Base-by-base conservation (phyloP, 1,140 invertebrate species). In the Drosophila setifemur region DNA sequence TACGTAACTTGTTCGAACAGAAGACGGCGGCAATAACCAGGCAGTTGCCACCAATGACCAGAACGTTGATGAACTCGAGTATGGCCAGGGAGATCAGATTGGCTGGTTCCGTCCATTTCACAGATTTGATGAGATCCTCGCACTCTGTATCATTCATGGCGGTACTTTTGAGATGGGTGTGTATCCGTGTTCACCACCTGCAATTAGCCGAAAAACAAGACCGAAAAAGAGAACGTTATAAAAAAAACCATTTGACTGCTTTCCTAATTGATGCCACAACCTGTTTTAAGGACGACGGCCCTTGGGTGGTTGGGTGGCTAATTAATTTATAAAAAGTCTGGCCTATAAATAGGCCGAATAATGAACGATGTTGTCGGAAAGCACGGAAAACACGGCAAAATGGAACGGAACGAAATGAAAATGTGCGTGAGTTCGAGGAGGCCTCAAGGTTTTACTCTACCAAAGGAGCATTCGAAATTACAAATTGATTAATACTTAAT, bases 1-100 rank as follows among this genome's bases (percentile, higher is more conserved):
- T 97, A 37, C 96, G 93, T 42, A 98, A 92, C 90, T 98, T 98
- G 31, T 95, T 94, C 14, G 94, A 95, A 88, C 96, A 95, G 88
- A 96, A 95, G 25, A 99, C 97, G 45, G 97, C 97, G 44, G 96
- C 93, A 79, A 98, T 97, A 49, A 98, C 97, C 23, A 99, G 92
- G 72, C 95, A 94, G 91, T 99, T 98, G 43, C 97, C 97, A 31
- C 94, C 93, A 45, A 97, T 95, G 43, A 98, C 96, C 90, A 97
- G 94, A 7, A 96, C 93, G 91, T 96, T 96, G 78, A 98, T 95
- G 58, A 96, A 91, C 35, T 94, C 94, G 40, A 97, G 92, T 61
- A 96, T 92, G 74, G 94, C 93, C 61, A 98, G 92, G 71, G 94
- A 95, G 47, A 93, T 92, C 64, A 97, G 90, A 86, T 94, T 93